Evolutionary conservation across 2,113 vertebrate species (phyloP).

Genomic region (Anarhynchus alexandrinus): DNA sequence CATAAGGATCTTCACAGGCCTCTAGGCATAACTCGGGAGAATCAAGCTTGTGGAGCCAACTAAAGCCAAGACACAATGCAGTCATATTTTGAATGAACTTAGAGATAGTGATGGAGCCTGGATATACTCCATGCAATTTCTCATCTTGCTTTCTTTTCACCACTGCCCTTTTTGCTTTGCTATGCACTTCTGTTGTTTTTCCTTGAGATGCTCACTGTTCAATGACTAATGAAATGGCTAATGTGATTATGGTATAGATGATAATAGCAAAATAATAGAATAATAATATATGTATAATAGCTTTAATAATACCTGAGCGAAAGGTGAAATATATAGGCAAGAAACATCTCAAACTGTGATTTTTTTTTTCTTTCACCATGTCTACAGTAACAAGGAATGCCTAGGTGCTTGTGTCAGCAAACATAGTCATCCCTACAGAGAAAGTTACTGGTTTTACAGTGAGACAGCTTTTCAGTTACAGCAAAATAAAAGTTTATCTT

Average conservation of each 20-base stretch:
- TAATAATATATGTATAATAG: background rate
- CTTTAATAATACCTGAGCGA: background rate
- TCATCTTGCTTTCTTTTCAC: background rate
- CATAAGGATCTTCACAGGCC: background rate
- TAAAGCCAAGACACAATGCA: background rate
- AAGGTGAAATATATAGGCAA: background rate
- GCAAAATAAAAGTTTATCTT: constrained; percentile 38
- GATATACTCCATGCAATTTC: background rate
- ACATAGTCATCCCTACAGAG: background rate
- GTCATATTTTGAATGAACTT: background rate
- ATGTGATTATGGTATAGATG: background rate
- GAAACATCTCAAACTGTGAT: background rate
- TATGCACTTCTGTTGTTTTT: background rate
- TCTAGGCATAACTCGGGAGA: background rate
- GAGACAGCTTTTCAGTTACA: background rate
- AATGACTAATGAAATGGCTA: background rate
- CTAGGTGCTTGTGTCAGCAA: background rate
- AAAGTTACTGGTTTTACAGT: background rate
- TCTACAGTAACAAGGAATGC: background rate
- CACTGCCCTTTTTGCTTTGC: background rate
- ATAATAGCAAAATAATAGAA: background rate
- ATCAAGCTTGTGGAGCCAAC: background rate
- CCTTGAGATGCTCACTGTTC: background rate
- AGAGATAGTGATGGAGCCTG: background rate
- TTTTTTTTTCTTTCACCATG: background rate